A percentile compares a stretch with the other conserved stretches of the same genome.
Conservation (phyloP, 2,113 vertebrate species). For the Redunca redunca region DNA sequence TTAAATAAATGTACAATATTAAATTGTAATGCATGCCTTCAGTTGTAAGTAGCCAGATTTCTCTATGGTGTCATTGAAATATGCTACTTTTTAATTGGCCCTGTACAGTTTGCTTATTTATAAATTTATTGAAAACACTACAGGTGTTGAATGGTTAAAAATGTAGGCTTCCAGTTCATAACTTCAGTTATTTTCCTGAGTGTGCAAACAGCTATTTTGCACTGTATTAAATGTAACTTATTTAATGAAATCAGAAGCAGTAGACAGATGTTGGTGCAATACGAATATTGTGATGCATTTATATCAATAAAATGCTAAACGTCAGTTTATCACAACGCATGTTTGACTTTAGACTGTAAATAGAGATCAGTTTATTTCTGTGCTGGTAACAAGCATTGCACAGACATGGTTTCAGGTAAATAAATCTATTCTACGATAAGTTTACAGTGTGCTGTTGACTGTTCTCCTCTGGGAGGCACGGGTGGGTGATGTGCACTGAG, state of each 20-base stretch:
- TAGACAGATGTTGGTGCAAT: constrained; percentile 85
- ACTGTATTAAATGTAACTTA: constrained; percentile 88
- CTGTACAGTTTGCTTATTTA: constrained; percentile 92
- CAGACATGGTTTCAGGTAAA: constrained; percentile 93
- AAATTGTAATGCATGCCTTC: constrained; percentile 88
- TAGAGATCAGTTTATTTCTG: constrained; percentile 81
- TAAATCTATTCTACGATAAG: constrained; percentile 89
- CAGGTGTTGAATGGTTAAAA: constrained; percentile 84
- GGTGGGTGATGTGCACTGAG: neutral
- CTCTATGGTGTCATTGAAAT: constrained; percentile 84
- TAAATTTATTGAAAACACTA: constrained; percentile 80
- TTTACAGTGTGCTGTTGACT: constrained; percentile 73
- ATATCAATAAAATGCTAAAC: constrained; percentile 65
- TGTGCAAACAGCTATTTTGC: constrained; percentile 88
- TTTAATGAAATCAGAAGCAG: constrained; percentile 85
- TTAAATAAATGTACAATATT: constrained; percentile 84
- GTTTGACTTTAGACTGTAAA: constrained; percentile 88
- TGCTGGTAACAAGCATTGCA: constrained; percentile 89
- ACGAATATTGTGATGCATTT: constrained; percentile 84
- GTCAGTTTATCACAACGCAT: constrained; percentile 81
- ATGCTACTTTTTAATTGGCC: constrained; percentile 85
- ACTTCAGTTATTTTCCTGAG: constrained; percentile 81
- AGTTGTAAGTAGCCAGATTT: constrained; percentile 86
- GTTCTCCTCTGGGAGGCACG: constrained; percentile 23
- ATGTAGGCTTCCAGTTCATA: constrained; percentile 83